A percentile compares a stretch with the other conserved stretches of the same genome.
phyloP scores from a whole-genome alignment of 2,113 vertebrate genomes.

The Ibidorhyncha struthersii region DNA sequence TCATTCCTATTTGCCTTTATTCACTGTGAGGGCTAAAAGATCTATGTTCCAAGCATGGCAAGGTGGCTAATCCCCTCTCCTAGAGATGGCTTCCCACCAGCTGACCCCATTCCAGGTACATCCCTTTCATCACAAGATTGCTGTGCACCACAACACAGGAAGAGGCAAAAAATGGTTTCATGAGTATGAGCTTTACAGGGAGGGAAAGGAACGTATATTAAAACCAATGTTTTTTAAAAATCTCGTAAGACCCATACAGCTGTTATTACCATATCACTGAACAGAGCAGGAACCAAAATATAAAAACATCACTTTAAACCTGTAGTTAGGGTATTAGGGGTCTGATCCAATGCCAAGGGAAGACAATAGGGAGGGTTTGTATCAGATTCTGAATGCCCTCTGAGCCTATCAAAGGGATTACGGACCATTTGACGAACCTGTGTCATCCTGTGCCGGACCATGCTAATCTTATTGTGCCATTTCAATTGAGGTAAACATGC shows the following conservation, averaged over 20 bases:
- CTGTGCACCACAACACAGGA: background rate
- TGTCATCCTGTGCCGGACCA: background rate
- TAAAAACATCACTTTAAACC: background rate
- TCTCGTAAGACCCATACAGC: background rate
- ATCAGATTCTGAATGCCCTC: conserved; percentile 39
- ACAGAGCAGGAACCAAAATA: conserved; percentile 3
- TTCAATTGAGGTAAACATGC: conserved; percentile 5
- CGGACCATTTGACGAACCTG: conserved; percentile 2
- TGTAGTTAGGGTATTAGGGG: conserved; percentile 1
- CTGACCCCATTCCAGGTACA: background rate
- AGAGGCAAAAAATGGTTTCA: background rate
- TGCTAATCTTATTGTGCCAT: conserved; percentile 12
- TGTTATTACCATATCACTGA: background rate
- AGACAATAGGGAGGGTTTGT: conserved; percentile 34
- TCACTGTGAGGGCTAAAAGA: background rate
- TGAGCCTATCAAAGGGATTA: conserved; percentile 61
- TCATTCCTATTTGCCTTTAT: background rate
- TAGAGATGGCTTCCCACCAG: background rate
- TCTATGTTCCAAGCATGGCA: background rate
- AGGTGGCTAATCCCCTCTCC: background rate
- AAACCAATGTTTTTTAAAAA: background rate
- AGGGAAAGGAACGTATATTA: background rate
- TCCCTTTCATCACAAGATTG: background rate
- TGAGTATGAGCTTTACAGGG: background rate
- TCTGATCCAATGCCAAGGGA: conserved; percentile 13